Evolutionary conservation across 2,888 invertebrate genomes (phyloP).

Genomic region (Lochmaea capreae): DNA sequence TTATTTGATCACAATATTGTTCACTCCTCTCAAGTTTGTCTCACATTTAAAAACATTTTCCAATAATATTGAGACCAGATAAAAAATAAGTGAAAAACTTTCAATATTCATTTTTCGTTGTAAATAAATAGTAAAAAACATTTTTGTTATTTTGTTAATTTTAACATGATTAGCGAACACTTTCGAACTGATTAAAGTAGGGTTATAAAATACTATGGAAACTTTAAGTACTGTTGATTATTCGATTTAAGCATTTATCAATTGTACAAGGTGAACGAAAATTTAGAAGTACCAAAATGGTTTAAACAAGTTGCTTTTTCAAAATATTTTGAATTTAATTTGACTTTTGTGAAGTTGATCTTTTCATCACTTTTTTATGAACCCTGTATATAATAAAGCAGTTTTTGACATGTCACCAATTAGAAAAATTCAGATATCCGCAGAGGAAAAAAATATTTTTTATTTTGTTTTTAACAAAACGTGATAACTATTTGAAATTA

Average conservation of each 20-base stretch:
- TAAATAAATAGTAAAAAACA: no score
- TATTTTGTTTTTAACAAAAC: no score
- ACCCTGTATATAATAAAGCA: no score
- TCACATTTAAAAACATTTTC: neutral
- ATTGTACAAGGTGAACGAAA: slow-evolving; percentile 28
- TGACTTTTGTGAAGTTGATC: no score
- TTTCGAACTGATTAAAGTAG: slow-evolving; percentile 21
- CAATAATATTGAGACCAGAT: neutral
- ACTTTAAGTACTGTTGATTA: slow-evolving; percentile 28
- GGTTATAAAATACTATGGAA: slow-evolving; percentile 16
- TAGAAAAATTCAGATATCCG: no score
- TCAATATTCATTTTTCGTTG: no score
- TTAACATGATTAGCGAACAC: neutral
- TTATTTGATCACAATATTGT: neutral
- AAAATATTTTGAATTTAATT: neutral
- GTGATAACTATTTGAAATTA: no score
- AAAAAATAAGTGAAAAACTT: neutral
- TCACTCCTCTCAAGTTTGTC: neutral
- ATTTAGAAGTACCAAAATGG: neutral
- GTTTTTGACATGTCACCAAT: no score
- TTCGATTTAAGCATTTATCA: slow-evolving; percentile 24
- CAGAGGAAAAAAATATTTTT: no score
- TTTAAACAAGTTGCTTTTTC: neutral
- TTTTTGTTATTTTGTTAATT: neutral
- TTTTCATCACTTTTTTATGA: no score